Base-by-base conservation (phyloP, 2,113 vertebrate species). In the Oceanites oceanicus region DNA sequence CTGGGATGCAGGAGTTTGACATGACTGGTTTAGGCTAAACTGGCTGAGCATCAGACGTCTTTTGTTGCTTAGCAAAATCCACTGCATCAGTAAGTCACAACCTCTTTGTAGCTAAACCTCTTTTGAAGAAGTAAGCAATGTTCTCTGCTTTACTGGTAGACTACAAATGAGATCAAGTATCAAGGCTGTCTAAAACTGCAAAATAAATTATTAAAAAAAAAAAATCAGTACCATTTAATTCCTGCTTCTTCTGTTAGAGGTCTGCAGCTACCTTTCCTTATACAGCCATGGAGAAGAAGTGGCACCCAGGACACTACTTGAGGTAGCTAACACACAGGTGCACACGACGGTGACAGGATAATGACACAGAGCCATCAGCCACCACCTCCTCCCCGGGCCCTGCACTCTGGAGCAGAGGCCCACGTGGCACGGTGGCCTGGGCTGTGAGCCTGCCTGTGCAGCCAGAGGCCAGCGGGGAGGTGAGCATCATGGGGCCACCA, bases 401-500 rank as follows among this genome's bases (percentile, higher is more conserved):
- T 30, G 27, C 34, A 21, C 34, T 30, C 50, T 11, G 6, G 10
- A 58, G 30, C 14, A 55, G 26, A 70, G 15, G 13, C 5, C 42
- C 36, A 30, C 1, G 0, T 3, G 6, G 15, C 10, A 4, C 3
- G 16, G 42, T 42, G 30, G 26, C 22, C n/a, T 45, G 23, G n/a
- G 45, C 17, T 10, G 6, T 6, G 3, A 71, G 34, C 21, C 10
- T 42, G 53, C 12, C 32, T 5, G 4, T 25, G 19, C 26, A 79
- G 42, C 11, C 17, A 63, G 50, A 47, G 50, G 47, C 52, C 9
- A 5, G 13, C 7, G 25, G 12, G 3, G 3, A 2, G 2, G 23
- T 2, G 1, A 40, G 21, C 59, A 23, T 23, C 3, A 0, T 8
- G 5, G 12, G 15, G 6, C 21, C 25, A 47, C 21, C 21, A 47